Conservation (phyloP, 1,140 invertebrate species). For the Lucilia sericata region DNA sequence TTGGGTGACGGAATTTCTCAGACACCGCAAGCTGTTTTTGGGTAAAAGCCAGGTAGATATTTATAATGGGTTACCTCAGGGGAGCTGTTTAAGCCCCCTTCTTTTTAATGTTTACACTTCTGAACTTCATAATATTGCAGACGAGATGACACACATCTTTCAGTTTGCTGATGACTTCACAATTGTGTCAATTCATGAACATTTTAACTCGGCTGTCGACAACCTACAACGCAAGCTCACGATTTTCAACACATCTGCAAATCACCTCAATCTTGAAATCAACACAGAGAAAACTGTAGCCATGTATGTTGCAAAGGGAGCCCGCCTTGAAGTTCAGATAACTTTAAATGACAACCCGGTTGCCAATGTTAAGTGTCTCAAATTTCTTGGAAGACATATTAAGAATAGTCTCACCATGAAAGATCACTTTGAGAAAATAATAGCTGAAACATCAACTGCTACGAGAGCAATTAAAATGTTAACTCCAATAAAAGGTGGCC, state of each 20-base stretch:
- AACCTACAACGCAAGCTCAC: neutral
- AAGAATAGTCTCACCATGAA: neutral
- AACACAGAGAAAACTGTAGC: neutral
- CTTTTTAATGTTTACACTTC: neutral
- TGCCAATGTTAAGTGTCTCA: neutral
- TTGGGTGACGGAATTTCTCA: conserved; percentile 7
- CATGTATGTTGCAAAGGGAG: conserved; percentile 1
- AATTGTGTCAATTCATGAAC: neutral
- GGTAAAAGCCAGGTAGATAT: neutral
- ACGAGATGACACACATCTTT: neutral
- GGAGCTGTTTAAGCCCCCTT: neutral
- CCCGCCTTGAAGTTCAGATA: neutral
- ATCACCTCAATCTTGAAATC: neutral
- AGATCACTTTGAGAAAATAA: conserved; percentile 12
- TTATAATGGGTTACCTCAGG: conserved; percentile 17
- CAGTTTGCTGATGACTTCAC: conserved; percentile 34
- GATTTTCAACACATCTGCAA: neutral
- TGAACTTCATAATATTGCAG: neutral
- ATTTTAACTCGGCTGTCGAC: neutral
- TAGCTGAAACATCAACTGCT: too few species aligned
- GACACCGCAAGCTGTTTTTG: neutral
- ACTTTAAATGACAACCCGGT: neutral
- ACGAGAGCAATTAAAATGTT: too few species aligned
- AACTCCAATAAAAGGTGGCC: too few species aligned
- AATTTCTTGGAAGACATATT: neutral